phyloP scores from a whole-genome alignment of 1,140 invertebrate genomes.

The Drosophila guanche region DNA sequence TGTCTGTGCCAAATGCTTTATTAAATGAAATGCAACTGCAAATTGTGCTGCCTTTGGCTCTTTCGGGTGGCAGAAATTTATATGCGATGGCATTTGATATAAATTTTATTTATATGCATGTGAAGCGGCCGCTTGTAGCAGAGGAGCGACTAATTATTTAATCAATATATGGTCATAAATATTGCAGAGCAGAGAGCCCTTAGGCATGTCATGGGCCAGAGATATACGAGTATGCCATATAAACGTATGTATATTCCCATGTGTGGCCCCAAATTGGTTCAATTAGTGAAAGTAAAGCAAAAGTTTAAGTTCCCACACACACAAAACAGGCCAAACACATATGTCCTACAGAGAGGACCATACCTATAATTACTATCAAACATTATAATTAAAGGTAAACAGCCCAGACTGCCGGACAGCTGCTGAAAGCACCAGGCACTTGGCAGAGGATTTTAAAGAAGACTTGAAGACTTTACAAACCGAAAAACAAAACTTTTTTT shows the following conservation, averaged over 20 bases:
- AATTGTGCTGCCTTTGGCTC: neutral
- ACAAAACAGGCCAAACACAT: slow-evolving; percentile 5
- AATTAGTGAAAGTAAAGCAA: slow-evolving; percentile 53
- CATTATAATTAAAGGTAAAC: slow-evolving; percentile 46
- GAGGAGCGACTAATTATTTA: slow-evolving; percentile 59
- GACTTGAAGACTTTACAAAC: no score
- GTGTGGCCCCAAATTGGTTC: slow-evolving; percentile 29
- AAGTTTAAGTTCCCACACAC: slow-evolving; percentile 61
- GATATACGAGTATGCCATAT: slow-evolving; percentile 25
- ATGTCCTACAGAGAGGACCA: neutral
- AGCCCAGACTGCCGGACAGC: slow-evolving; percentile 9
- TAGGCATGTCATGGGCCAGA: slow-evolving; percentile 7
- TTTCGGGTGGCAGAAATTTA: slow-evolving; percentile 20
- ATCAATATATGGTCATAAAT: slow-evolving; percentile 66
- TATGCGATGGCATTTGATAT: slow-evolving; percentile 47
- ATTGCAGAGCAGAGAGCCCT: slow-evolving; percentile 36
- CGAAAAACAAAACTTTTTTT: no score
- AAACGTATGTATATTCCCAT: neutral
- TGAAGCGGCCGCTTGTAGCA: slow-evolving; percentile 24
- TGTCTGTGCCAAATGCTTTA: slow-evolving; percentile 38
- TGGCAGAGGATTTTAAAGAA: neutral
- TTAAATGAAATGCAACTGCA: slow-evolving; percentile 43
- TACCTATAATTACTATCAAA: slow-evolving; percentile 33
- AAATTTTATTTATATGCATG: slow-evolving; percentile 51
- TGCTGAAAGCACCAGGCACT: slow-evolving; percentile 19